phyloP scores from a whole-genome alignment of 2,113 vertebrate species.

The Indicator maculatus region DNA sequence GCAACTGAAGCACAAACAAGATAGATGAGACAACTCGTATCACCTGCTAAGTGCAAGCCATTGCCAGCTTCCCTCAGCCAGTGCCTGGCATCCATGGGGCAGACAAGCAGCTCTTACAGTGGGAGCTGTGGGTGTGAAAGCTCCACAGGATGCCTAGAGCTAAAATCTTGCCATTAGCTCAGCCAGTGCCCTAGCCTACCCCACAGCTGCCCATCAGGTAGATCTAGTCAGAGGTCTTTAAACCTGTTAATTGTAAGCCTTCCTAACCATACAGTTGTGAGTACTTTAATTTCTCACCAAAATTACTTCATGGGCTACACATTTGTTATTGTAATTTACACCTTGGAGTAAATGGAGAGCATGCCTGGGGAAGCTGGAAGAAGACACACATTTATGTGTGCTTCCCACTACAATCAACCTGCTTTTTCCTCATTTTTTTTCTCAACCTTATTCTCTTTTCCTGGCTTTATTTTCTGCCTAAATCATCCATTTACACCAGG shows the following conservation, averaged over 20 bases:
- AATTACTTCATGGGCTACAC: neutral
- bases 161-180: neutral
- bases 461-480: neutral
- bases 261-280: neutral
- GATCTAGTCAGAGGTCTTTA: neutral
- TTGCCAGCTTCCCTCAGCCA: neutral
- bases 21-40: neutral
- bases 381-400: neutral
- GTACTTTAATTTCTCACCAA: neutral
- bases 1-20: neutral
- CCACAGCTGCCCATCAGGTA: fast-evolving
- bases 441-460: neutral
- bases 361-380: fast-evolving
- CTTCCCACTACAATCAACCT: neutral
- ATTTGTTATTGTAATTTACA: neutral
- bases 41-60: neutral
- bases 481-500: neutral
- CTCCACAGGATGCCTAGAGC: neutral
- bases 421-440: neutral
- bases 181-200: neutral
- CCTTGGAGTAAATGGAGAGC: neutral
- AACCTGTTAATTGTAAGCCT: neutral
- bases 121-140: neutral
- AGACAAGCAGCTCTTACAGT: neutral
- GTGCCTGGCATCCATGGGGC: fast-evolving